phyloP scores from a whole-genome alignment of 2,888 invertebrate species.

The Tetramorium bicarinatum region DNA sequence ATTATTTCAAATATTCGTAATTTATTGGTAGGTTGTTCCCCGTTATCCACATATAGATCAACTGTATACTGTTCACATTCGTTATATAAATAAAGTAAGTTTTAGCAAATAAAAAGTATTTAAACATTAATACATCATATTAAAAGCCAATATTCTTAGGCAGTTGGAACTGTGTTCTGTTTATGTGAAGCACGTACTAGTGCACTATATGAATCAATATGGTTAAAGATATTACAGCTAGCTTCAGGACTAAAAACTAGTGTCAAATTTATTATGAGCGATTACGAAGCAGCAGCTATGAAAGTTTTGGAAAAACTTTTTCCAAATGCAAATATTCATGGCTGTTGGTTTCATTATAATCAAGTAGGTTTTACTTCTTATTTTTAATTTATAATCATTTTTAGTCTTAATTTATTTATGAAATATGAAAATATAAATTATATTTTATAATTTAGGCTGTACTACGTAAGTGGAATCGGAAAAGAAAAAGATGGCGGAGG shows the following conservation, averaged over 20 bases:
- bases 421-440: not conserved
- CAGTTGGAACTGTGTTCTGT: constrained; percentile 52
- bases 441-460: not conserved
- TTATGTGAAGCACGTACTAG: constrained; percentile 52
- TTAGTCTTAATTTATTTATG: not conserved
- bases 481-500: no score
- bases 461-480: constrained; percentile 11
- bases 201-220: constrained; percentile 47
- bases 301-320: constrained; percentile 51
- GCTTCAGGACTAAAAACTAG: constrained; percentile 41
- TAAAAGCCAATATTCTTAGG: constrained; percentile 28
- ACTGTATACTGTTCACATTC: constrained; percentile 43
- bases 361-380: constrained; percentile 50
- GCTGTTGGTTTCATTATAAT: constrained; percentile 66
- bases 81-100: constrained; percentile 43
- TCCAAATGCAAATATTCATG: constrained; percentile 48
- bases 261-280: constrained; percentile 49
- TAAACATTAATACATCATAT: constrained; percentile 6
- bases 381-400: not conserved
- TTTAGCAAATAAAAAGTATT: constrained; percentile 5
- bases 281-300: constrained; percentile 61
- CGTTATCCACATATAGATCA: constrained; percentile 16
- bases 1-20: not conserved
- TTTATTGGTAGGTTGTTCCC: constrained; percentile 27
- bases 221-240: constrained; percentile 41